Base-by-base conservation (phyloP, 2,888 invertebrate species). In the Amorpha juglandis region DNA sequence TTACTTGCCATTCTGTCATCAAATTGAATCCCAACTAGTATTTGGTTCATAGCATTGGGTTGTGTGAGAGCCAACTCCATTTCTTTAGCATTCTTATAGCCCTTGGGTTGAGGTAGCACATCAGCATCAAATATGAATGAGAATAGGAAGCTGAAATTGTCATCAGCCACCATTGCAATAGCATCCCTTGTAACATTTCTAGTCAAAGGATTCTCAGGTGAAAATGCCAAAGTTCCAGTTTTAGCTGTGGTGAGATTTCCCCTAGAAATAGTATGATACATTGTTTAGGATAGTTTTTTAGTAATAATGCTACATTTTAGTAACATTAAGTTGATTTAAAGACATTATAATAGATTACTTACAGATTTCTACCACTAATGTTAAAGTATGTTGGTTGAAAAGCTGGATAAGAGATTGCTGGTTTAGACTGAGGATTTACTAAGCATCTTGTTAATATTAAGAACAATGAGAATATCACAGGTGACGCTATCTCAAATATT, bases 391-490 rank as follows among this genome's bases (percentile, higher is more conserved):
- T 92, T 70, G 93, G 92, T 52, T 76, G 76, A 76, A 92, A 93
- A 62, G 87, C 79, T 74, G 80, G 76, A 75, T 93, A 93, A 12
- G 78, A 72, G 47, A 78, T 69, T 51, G 82, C 87, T 64, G 91
- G 89, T 75, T 88, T 90, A 63, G 88, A 82, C 73, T 95, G 94
- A 8, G 96, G 95, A 71, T 94, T 94, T 7, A 97, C 96, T 64
- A 96, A 87, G 70, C 95, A 94, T 79, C 98, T 94, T 77, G 97
- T 95, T 35, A 96, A 77, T 67, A 97, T 96, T 75, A 98, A 87
- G 71, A 97, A 93, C 64, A 95, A 81, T 11, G 95, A 95, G 87
- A 97, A 96, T 73, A 96, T 81, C 48, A 96, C 95, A 66, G 97
- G 97, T 64, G 96, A 92, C 45, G 95, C 79, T 71, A 98, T 94